These are phyloP conservation scores for Notocelia uddmanniana DNA, from an alignment of 2,888 invertebrate genomes.

Conservation along the genomic window DNA sequence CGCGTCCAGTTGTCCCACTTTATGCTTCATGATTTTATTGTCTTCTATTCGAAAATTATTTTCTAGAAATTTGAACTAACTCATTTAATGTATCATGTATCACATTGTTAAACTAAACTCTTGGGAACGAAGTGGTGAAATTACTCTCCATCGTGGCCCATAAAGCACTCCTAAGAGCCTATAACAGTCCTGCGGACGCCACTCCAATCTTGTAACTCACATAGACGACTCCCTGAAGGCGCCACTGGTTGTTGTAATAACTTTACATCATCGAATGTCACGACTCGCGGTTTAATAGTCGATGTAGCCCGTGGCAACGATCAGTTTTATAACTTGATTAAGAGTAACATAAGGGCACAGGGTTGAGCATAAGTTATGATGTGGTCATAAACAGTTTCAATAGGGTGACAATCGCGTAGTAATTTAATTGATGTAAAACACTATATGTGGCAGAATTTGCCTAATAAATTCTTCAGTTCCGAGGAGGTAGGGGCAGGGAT, in stretches of 20 bases:
- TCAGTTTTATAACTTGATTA: constrained; percentile 42
- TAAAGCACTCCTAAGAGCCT: constrained; percentile 33
- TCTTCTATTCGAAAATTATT: constrained; percentile 6
- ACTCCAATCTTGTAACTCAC: constrained; percentile 37
- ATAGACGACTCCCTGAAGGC: constrained; percentile 38
- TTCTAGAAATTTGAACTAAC: not conserved
- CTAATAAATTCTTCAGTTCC: not conserved
- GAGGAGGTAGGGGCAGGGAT: not conserved
- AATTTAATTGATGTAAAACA: not conserved
- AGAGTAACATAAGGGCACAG: constrained; percentile 3
- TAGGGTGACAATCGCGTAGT: constrained; percentile 4
- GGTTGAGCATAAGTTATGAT: constrained; percentile 11
- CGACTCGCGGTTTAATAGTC: constrained; percentile 32
- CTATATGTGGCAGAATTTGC: not conserved
- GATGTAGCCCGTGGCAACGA: constrained; percentile 29
- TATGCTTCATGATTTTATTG: constrained; percentile 11
- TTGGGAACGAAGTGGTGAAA: constrained; percentile 8
- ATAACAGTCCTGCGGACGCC: constrained; percentile 38
- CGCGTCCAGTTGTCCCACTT: constrained; percentile 26
- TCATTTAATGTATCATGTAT: not conserved
- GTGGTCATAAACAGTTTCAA: constrained; percentile 46
- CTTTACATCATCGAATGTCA: constrained; percentile 43
- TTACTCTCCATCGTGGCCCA: constrained; percentile 16
- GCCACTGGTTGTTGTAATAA: constrained; percentile 41
- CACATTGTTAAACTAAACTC: not conserved